These are phyloP conservation scores for Agrochola lota DNA, from an alignment of 2,888 invertebrate species.

Conservation along the genomic window DNA sequence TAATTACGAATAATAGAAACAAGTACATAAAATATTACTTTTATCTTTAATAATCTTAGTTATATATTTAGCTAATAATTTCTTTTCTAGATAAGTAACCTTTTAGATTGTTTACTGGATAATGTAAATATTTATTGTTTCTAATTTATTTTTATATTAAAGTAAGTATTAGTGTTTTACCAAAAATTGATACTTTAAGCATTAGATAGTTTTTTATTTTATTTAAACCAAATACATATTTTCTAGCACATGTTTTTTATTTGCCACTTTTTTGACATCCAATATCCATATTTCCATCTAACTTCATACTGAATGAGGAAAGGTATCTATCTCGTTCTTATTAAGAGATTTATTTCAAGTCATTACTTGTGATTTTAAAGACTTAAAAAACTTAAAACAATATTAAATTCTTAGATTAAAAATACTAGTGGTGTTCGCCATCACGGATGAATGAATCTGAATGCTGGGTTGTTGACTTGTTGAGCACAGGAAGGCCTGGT, in stretches of 20 bases:
- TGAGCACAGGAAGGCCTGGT: not conserved
- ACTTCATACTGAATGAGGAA: not conserved
- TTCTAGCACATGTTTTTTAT: slow-evolving; percentile 33
- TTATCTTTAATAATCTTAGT: slow-evolving; percentile 25
- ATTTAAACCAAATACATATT: slow-evolving; percentile 45
- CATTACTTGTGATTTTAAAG: not conserved
- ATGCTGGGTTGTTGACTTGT: not conserved
- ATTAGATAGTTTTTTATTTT: slow-evolving; percentile 34
- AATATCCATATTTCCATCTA: not conserved
- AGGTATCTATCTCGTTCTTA: not conserved
- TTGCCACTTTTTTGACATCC: not conserved
- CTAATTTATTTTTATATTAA: slow-evolving; percentile 59
- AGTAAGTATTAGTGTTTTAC: slow-evolving; percentile 39
- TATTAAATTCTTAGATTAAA: not conserved
- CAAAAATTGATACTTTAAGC: slow-evolving; percentile 44
- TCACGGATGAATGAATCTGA: not conserved
- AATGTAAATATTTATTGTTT: slow-evolving; percentile 59
- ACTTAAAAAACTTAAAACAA: not conserved
- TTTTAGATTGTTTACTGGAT: slow-evolving; percentile 41
- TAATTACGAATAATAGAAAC: slow-evolving; percentile 6
- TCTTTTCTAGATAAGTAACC: slow-evolving; percentile 8
- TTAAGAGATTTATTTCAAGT: not conserved
- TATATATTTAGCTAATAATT: slow-evolving; percentile 24
- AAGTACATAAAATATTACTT: slow-evolving; percentile 23
- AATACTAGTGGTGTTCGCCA: too few relatives aligned